phyloP scores from a whole-genome alignment of 2,797 vertebrate genomes.

The Pogonophryne albipinna region DNA sequence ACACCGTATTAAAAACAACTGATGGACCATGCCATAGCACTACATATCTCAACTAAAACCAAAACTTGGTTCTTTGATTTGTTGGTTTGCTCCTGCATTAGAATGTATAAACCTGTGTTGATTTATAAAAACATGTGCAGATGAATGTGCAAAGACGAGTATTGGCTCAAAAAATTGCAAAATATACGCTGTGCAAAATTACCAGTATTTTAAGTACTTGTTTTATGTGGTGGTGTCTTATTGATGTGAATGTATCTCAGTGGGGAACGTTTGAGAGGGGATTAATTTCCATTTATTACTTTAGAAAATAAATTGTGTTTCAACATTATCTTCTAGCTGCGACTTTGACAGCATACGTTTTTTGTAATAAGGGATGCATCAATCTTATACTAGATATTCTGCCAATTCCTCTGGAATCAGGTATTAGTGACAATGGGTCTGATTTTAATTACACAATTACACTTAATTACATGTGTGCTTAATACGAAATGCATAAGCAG shows the following conservation, averaged over 20 bases:
- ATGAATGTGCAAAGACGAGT: constrained; percentile 21
- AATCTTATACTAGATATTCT: no score
- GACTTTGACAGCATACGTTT: constrained; percentile 17
- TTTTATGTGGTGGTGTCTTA: constrained; percentile 20
- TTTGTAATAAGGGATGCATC: constrained; percentile 25
- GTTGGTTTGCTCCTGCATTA: constrained; percentile 26
- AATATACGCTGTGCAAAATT: neutral
- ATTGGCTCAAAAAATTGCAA: constrained; percentile 22
- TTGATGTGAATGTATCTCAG: constrained; percentile 12
- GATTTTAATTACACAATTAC: no score
- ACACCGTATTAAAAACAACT: constrained; percentile 20
- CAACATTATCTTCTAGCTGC: constrained; percentile 47
- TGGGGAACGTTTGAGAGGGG: constrained; percentile 26
- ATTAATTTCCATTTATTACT: constrained; percentile 37
- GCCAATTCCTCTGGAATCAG: no score
- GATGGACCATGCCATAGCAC: constrained; percentile 22
- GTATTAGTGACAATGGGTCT: no score
- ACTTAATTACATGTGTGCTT: no score
- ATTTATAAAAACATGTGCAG: constrained; percentile 27
- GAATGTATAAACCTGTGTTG: constrained; percentile 28
- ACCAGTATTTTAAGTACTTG: constrained; percentile 1
- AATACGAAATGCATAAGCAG: no score
- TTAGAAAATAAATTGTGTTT: constrained; percentile 15
- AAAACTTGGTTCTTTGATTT: constrained; percentile 39
- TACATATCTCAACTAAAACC: constrained; percentile 39